Base-by-base conservation (phyloP, 2,113 vertebrate species). In the Grallaria varia region DNA sequence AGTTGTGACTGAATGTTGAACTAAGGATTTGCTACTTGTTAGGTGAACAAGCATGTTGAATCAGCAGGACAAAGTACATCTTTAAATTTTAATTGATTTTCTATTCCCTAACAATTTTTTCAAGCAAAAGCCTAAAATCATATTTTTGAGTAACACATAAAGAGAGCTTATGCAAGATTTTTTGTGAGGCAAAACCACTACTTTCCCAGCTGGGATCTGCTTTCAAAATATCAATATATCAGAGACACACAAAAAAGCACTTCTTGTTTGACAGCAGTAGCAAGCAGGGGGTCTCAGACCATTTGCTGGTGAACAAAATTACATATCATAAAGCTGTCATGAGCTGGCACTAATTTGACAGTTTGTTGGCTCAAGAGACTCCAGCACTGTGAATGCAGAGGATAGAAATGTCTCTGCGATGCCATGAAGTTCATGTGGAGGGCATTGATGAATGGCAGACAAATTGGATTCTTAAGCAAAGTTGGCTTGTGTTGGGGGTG, bases 301-400 rank as follows among this genome's bases (percentile, higher is more conserved):
- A 87, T 97, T 97, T 97, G 95, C 95, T 96, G 58, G 89, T 92
- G 95, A 96, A 95, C 92, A 95, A 95, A 92, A 97, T 95, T 96
- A 96, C 95, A 95, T 97, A 97, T 97, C 96, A 97, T 97, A 97
- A 97, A 97, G 89, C 93, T 97, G 97, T 96, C 97, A 97, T 84
- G 92, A 95, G 80, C 14, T 93, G 90, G 96, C 90, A 91, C 87
- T 97, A 97, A 97, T 97, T 96, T 97, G 97, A 97, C 96, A 97
- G 95, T 93, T 96, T 95, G 94, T 96, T 97, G 96, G 94, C 95
- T 96, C 94, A 90, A 63, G 94, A 96, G 89, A 89, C 95, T 92
- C 75, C 53, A 91, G 89, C 66, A 59, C 60, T 81, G 74, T 72
- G 88, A 94, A 91, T 86, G 76, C 56, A 91, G 82, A 84, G 90